Evolutionary conservation across 2,113 vertebrate genomes (phyloP), one percentile per base, ranked within the genome.

Genomic region (Phalacrocorax brasilianus): DNA sequence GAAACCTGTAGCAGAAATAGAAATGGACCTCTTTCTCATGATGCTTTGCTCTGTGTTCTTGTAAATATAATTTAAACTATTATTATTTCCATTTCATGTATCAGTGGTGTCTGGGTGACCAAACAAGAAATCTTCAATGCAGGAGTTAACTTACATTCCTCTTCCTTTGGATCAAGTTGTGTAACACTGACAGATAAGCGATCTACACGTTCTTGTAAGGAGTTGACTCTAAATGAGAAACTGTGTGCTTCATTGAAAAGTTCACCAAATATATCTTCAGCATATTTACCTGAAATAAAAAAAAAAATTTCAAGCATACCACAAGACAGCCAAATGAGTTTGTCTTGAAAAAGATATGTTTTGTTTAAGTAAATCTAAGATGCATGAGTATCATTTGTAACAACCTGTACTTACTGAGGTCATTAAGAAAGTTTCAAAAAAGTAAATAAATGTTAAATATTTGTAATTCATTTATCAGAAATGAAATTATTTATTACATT

Each of bases 181-280:
- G 99, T 99, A 97, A 99, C 99, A 62, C 99, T 99, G 97, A 99
- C 98, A 96, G 99, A 99, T 88, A 99, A 98, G 47, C 99, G 99
- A 96, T 99, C 99, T 96, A 99, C 99, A 6, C 99, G 99, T 97
- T 99, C 99, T 96, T 99, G 99, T 70, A 99, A 98, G n/a, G 99
- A 99, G 97, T 99, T 99, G 93, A 99, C 99, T 98, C 99, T 98
- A 97, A 99, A 99, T 71, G 99, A 99, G 98, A 99, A 99, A 95
- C 99, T 98, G 97, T 99, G 99, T 56, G 99, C 99, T 98, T 99
- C 99, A 72, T 99, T 99, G 98, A 99, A 99, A 76, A 99, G 98
- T 96, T 99, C 99, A 94, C 99, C 99, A 97, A 99, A 99, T 97
- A 99, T 98, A 97, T 99, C 99, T 98, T 99, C 99, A 94, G 99